Base-by-base conservation (phyloP, 1,140 invertebrate genomes). In the Temnothorax longispinosus region DNA sequence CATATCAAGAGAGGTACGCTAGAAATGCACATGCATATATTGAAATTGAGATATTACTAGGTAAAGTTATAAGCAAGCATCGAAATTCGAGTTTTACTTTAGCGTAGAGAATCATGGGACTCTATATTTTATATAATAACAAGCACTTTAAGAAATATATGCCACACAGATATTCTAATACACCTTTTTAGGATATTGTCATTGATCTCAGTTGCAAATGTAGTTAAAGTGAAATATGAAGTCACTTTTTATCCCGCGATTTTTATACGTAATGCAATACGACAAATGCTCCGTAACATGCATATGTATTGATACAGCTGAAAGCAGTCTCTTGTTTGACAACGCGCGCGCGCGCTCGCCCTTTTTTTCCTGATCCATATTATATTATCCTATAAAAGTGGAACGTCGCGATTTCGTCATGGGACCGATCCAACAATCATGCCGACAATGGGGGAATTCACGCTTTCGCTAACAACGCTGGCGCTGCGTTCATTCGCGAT, bases 301-400 rank as follows among this genome's bases (percentile, higher is more conserved):
- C 47, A 32, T 44, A 18, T 15, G 18, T 15, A 74, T 47, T 38
- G 38, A 75, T 13, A 27, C 6, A 32, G 11, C 21, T 71, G 18
- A 74, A 62, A 62, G n/a, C 54, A 75, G 18, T 47, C 44, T 35
- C 11, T 35, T 21, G 41, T 84, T 75, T 18, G n/a, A 60, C n/a
- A 47, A 67, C 44, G 27, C 38, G 15, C 38, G 15, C 21, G 21
- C 35, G 7, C 3, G 21, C 35, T 41, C 47, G 54, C 6, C 11
- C 41, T 10, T 47, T 69, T 69, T 27, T 82, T 38, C 18, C 7
- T 11, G 15, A 44, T 13, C 32, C 8, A 10, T 2, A 47, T 38
- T 84, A 38, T 50, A 84, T 84, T 75, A 82, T 82, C 74, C 52
- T 38, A 84, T 75, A 84, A 84, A 78, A 84, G 80, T 75, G 32